Evolutionary conservation across 2,797 vertebrate species (phyloP), one percentile per base, ranked within the genome.

Genomic region (Prionace glauca): DNA sequence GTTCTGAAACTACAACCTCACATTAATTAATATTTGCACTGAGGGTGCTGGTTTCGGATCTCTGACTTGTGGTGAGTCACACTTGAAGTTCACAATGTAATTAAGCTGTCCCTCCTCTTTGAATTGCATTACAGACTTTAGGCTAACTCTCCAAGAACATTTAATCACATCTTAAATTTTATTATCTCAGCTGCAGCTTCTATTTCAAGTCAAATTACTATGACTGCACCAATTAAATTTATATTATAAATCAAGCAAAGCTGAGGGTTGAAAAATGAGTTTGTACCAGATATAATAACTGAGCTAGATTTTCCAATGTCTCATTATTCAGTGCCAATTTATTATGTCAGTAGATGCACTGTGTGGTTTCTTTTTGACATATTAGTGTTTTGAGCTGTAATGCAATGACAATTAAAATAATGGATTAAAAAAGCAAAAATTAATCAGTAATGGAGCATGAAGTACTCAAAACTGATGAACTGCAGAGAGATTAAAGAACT

Each of bases 81-180:
- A 74, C 29, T 94, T 18, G 41, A 95, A 95, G 93, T 95, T 95
- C 93, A 77, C 41, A 32, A 32, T 95, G 50, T 72, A 95, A 60
- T 95, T 56, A 74, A 77, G 50, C 14, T 1, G 24, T 69, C n/a
- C 69, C 32, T 60, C 26, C 71, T 95, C 9, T 95, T 32, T 95
- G 67, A 77, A 95, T 95, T 72, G 24, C 29, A 74, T 56, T 72
- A 32, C 50, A 69, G 65, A 95, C 41, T 95, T 72, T 72, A 74
- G 45, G 69, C 41, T 69, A 77, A 71, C 71, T 32, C 45, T 95
- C 71, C 45, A 32, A 50, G 93, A 95, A 77, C 69, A 74, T 95
- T 95, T 95, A 95, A 95, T 74, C 45, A 94, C 67, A 95, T 77
- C 93, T 74, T 74, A 74, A 50, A 71, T 72, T 74, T 95, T 92